Base-by-base conservation (phyloP, 2,888 invertebrate species). In the Nephrotoma appendiculata region DNA sequence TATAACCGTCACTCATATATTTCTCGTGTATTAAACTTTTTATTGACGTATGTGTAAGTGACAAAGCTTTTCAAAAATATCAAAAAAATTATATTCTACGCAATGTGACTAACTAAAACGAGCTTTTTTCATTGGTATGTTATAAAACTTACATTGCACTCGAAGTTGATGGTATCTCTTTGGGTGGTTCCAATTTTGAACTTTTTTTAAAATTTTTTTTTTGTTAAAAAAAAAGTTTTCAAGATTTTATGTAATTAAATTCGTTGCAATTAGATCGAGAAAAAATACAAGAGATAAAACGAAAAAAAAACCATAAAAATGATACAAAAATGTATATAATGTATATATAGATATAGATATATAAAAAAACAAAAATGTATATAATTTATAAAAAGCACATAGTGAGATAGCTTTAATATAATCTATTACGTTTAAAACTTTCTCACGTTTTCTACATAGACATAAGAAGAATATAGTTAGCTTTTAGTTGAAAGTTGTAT, bases 111-210 rank as follows among this genome's bases (percentile, higher is more conserved):
- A 19, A 31, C 44, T 85, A 85, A 45, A 85, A 44, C n/a, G 87
- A 57, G 71, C 71, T 71, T 71, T 71, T 71, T 71, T 71, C 71
- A 31, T 71, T 71, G 71, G 71, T 71, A 31, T 71, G 48, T 71
- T 42, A 84, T 87, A 87, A 88, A 88, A 90, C 90, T 90, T 90
- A 90, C 90, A 89, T 89, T 89, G 89, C 89, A 87, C 89, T 89
- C 87, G 90, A 89, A 88, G 89, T 89, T 88, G 89, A 89, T 88
- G 89, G 88, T 88, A 89, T 89, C 88, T 90, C 89, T 89, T 90
- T 89, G 88, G 89, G 89, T 88, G 89, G 89, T 89, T 90, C 90
- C 90, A 90, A 89, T 89, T 90, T 90, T 88, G 90, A 89, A 89
- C 90, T 90, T 88, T 88, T 89, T 87, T 86, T 57, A 87, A 83